Base-by-base conservation (phyloP, 2,113 vertebrate species). In the Brachyhypopomus occidentalis region DNA sequence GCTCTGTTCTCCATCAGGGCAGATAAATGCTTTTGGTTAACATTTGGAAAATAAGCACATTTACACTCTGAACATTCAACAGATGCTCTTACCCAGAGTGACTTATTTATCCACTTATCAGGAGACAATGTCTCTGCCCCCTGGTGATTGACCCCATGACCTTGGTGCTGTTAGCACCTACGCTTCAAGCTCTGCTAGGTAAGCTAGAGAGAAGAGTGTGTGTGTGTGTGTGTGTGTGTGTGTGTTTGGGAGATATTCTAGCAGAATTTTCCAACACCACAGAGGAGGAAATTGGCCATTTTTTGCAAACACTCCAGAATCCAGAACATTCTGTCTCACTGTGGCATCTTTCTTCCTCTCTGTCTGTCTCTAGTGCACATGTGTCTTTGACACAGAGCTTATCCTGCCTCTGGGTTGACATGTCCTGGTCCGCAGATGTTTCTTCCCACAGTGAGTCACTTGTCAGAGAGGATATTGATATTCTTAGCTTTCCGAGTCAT, bases 391-490 rank as follows among this genome's bases (percentile, higher is more conserved):
- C 19, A 55, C 23, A 5, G 12, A 9, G 11, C 4, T 48, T 48
- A 48, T 9, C 9, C 60, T 11, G 27, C 23, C 58, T 25, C 60
- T 17, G 7, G 20, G 60, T 56, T 52, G 48, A 73, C 52, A 63
- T 69, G 41, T 9, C 41, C 36, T 81, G 88, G 80, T 75, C 62
- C 80, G 78, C 90, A 92, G 88, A 90, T 92, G 87, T 87, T 88
- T 82, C 48, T 88, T 81, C 87, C 82, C 76, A 84, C 90, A 89
- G 85, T 84, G 77, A 72, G 81, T 89, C 78, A 84, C 75, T 84
- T 85, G 81, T 86, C 86, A 88, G 84, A 72, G 72, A 79, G 80
- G 79, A 90, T 85, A 92, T 91, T 89, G 90, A 88, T 84, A 63
- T 71, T 85, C 66, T 77, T 75, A 79, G 86, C 87, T 87, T 79